Evolutionary conservation across 2,113 vertebrate species (phyloP).

Genomic region (Apteryx mantelli): DNA sequence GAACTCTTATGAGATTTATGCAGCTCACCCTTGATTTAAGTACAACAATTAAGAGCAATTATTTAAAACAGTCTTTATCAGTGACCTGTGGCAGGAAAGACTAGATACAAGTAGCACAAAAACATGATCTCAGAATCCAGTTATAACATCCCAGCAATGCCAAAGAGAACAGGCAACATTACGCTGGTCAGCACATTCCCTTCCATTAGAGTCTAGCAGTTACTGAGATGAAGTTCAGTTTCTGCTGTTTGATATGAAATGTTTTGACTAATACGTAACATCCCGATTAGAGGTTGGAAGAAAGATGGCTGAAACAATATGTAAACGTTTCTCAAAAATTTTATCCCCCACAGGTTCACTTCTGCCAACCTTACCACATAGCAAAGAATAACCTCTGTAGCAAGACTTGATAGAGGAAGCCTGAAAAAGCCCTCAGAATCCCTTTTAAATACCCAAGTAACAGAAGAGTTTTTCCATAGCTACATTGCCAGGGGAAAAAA

Average conservation of each 20-base stretch:
- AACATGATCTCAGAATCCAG: not conserved
- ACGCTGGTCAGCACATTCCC: accelerated
- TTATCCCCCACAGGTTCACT: not conserved
- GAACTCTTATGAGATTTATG: accelerated
- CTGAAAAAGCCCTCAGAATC: not conserved
- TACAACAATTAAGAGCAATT: not conserved
- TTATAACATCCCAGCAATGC: not conserved
- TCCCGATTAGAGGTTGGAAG: not conserved
- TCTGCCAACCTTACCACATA: not conserved
- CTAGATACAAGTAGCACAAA: too few species aligned
- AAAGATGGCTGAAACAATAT: not conserved
- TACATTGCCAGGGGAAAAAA: not conserved
- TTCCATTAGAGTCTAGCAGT: not conserved
- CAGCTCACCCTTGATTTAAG: not conserved
- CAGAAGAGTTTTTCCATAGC: not conserved
- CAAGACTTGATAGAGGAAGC: not conserved
- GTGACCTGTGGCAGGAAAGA: not conserved
- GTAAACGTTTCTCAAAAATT: not conserved
- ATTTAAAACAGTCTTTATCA: not conserved
- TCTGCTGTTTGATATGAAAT: not conserved
- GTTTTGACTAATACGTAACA: not conserved
- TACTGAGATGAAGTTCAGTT: not conserved
- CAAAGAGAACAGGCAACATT: not conserved
- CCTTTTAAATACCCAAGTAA: not conserved
- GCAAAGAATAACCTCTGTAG: not conserved